A percentile compares a stretch with the other conserved stretches of the same genome.
phyloP scores from a whole-genome alignment of 1,140 invertebrate genomes.

The Pseudomyrmex sp. region DNA sequence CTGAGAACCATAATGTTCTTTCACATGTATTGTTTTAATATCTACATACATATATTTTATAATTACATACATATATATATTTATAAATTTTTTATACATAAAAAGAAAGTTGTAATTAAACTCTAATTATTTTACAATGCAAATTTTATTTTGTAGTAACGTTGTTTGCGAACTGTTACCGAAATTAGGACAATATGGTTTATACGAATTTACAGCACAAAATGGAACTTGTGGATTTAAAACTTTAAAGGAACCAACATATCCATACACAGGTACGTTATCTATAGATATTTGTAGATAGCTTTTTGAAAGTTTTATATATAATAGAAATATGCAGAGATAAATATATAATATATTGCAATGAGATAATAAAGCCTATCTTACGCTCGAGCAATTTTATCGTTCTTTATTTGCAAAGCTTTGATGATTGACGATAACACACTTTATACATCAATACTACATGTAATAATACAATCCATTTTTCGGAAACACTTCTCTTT shows the following conservation, averaged over 20 bases:
- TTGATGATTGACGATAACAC: too few relatives aligned
- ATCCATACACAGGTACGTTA: slow-evolving; percentile 90
- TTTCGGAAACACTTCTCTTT: too few relatives aligned
- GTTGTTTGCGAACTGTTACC: slow-evolving; percentile 86
- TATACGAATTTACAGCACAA: slow-evolving; percentile 88
- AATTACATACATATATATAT: too few relatives aligned
- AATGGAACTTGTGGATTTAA: slow-evolving; percentile 86
- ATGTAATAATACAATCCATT: too few relatives aligned
- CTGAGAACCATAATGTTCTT: too few relatives aligned
- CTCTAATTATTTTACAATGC: slow-evolving; percentile 63
- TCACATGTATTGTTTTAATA: too few relatives aligned
- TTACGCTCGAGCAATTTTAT: too few relatives aligned
- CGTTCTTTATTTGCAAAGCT: too few relatives aligned
- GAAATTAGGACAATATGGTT: slow-evolving; percentile 90
- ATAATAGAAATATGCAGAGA: background rate
- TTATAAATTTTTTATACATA: background rate
- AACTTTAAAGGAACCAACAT: slow-evolving; percentile 87
- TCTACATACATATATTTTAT: too few relatives aligned
- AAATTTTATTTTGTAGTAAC: slow-evolving; percentile 73
- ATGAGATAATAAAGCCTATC: too few relatives aligned
- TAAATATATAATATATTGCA: too few relatives aligned
- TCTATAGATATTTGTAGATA: slow-evolving; percentile 73
- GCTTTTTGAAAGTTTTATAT: background rate
- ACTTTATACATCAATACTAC: too few relatives aligned
- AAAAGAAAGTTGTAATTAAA: slow-evolving; percentile 18